These are phyloP conservation scores for Albula glossodonta DNA, from an alignment of 2,113 vertebrate species.

Conservation along the genomic window DNA sequence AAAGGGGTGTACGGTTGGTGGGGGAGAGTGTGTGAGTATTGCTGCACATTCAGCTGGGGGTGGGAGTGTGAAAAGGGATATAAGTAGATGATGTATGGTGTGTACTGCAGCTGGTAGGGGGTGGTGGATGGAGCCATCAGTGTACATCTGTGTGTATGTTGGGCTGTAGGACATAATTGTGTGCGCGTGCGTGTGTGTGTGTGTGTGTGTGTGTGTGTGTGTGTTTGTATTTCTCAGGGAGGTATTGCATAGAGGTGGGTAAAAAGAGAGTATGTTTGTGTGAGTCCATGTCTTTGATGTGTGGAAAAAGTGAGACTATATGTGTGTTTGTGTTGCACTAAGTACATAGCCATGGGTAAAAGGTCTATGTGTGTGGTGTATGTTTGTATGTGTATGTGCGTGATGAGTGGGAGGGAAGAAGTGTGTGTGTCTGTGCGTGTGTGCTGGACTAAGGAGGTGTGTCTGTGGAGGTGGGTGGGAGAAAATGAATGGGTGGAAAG, in stretches of 20 bases:
- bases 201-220: neutral
- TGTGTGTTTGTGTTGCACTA: neutral
- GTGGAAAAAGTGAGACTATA: neutral
- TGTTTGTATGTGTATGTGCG: neutral
- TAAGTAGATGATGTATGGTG: slow-evolving; percentile 6
- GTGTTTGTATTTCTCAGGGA: neutral
- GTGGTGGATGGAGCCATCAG: neutral
- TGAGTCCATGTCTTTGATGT: neutral
- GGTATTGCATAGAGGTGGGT: neutral
- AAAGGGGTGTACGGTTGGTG: neutral
- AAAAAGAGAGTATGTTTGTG: neutral
- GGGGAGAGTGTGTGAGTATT: neutral
- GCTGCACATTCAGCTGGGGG: neutral
- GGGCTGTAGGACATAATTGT: neutral
- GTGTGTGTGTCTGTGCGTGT: slow-evolving; percentile 8
- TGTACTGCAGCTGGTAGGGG: slow-evolving; percentile 18
- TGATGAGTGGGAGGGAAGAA: neutral
- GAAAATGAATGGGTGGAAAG: neutral
- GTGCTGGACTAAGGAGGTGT: neutral
- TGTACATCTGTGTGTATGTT: neutral
- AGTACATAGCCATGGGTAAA: neutral
- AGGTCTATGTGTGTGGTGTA: neutral
- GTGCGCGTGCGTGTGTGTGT: neutral
- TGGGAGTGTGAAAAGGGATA: slow-evolving; percentile 8
- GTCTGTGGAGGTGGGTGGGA: slow-evolving; percentile 3